Conservation (phyloP, 2,888 invertebrate species). For the Chaitophorus viminalis region DNA sequence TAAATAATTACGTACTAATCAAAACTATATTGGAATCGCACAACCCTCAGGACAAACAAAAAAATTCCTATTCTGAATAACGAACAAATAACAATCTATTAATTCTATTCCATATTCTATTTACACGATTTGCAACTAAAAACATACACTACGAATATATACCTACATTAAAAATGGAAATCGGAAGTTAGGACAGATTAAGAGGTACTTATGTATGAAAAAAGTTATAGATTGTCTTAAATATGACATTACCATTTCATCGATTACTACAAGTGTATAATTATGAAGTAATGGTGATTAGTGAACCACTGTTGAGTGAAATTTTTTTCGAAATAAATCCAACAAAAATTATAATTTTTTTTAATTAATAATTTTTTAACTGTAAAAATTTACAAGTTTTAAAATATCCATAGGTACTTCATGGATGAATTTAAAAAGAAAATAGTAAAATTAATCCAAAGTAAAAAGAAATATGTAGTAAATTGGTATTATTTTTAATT, state of each 20-base stretch:
- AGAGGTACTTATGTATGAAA: no score
- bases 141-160: not conserved
- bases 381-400: no score
- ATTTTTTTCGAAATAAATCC: no score
- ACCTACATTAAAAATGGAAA: no score
- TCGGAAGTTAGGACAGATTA: not conserved
- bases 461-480: not conserved
- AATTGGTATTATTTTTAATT: not conserved
- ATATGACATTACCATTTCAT: not conserved
- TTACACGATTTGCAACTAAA: not conserved
- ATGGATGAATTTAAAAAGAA: not conserved
- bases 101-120: no score
- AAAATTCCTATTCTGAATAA: no score
- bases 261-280: not conserved
- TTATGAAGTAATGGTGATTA: not conserved
- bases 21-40: no score
- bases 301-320: not conserved
- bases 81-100: no score
- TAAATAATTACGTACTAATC: not conserved
- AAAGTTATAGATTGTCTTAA: not conserved
- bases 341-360: not conserved
- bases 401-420: not conserved
- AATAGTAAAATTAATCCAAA: not conserved
- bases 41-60: no score
- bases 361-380: no score